Evolutionary conservation across 2,113 vertebrate genomes (phyloP).

Genomic region (Thryonomys swinderianus): DNA sequence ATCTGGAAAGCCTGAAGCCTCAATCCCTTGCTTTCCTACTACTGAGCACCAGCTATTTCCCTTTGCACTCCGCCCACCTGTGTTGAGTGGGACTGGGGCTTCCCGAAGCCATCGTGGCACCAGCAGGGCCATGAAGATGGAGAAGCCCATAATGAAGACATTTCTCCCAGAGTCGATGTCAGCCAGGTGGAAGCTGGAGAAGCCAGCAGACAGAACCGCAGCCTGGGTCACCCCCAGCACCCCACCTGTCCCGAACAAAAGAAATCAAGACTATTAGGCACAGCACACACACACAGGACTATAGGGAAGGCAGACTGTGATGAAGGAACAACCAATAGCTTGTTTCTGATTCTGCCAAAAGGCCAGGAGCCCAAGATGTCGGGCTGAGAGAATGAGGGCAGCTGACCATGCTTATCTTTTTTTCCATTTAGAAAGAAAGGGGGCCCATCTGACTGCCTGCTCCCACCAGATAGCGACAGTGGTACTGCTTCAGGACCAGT

Average conservation of each 20-base stretch:
- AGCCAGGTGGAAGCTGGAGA: conserved; percentile 91
- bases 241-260: conserved; percentile 83
- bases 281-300: not conserved
- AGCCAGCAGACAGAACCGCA: conserved; percentile 88
- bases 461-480: not conserved
- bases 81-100: conserved; percentile 81
- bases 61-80: conserved; percentile 76
- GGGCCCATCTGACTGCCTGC: not conserved
- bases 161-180: conserved; percentile 93
- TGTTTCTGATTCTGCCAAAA: conserved; percentile 3
- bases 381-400: conserved; percentile 1
- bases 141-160: conserved; percentile 92
- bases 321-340: not conserved
- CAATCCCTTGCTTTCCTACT: not conserved
- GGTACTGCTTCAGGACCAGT: not conserved
- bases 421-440: conserved; percentile 23
- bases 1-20: not conserved
- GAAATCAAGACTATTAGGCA: not conserved
- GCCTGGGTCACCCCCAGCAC: conserved; percentile 90
- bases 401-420: not conserved
- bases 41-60: not conserved
- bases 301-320: not conserved
- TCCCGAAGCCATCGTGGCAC: conserved; percentile 88
- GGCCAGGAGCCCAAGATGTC: not conserved
- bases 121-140: conserved; percentile 92